Evolutionary conservation across 30 jellyfish, hydroid and myxozoan genomes (phyloP), one percentile per base, ranked within the genome.

Genomic region (Hydractinia echinata): DNA sequence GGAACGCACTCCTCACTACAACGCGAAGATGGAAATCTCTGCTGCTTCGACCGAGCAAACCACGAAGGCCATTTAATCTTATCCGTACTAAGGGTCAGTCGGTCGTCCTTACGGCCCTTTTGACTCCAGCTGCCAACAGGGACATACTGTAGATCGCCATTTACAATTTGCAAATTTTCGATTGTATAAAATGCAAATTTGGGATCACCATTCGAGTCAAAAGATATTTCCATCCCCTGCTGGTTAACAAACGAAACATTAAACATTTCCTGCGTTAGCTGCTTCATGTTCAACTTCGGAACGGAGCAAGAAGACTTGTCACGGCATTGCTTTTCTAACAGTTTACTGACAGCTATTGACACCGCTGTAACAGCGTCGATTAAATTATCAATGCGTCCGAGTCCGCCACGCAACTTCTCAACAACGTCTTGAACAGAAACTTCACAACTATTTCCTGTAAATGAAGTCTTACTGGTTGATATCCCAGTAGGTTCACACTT

Each of bases 1-100:
- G 96, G 96, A 44, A 18, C n/a, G 56, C 96, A 89, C 39, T 89
- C 94, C 49, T 66, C 52, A 61, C 94, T 83, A 68, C 96, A 89
- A 67, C 68, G 86, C 62, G 96, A 89, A 4, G 62, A 81, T 4
- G 93, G 96, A 6, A 11, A 58, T 19, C 61, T 18, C 21, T 49
- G 54, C 3, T 20, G 55, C n/a, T 19, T 71, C 67, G 39, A 19
- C 44, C 2, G 44, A 30, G 44, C 44, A 30, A 30, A 30, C 81
- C 81, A 60, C 30, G 14, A 54, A 11, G 96, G 94, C 96, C 96
- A 89, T 15, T n/a, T 50, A 7, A 89, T 89, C 21, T 54, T 79
- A 7, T 44, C 54, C 7, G 64, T 64, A 49, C 79, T 80, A 39
- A 89, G 30, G 21, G 55, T 71, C 7, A 78, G 69, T 51, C 39